Evolutionary conservation across 1,140 invertebrate species (phyloP).

Genomic region (Drosophila yakuba): DNA sequence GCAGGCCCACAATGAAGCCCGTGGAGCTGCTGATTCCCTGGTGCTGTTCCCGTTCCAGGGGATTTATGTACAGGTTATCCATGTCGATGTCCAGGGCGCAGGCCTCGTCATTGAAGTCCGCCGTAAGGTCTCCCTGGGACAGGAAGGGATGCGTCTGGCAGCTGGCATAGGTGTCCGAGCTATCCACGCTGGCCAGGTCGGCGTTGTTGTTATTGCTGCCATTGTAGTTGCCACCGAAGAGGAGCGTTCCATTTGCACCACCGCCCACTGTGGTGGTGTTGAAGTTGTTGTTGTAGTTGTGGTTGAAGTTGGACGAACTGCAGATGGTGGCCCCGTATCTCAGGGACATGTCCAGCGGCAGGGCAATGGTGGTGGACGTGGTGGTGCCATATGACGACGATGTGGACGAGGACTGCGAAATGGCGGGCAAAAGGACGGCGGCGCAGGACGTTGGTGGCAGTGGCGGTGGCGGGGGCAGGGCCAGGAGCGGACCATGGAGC

Average conservation of each 20-base stretch:
- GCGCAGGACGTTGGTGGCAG: constrained; percentile 10
- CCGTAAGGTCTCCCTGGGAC: constrained; percentile 92
- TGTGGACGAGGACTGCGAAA: constrained; percentile 78
- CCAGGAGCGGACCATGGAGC: constrained; percentile 22
- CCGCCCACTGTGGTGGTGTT: constrained; percentile 74
- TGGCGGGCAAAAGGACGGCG: constrained; percentile 48
- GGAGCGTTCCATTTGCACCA: constrained; percentile 49
- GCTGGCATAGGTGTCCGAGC: constrained; percentile 96
- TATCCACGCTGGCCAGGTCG: constrained; percentile 91
- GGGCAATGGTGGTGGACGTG: constrained; percentile 78
- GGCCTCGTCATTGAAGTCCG: constrained; percentile 87
- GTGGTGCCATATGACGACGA: constrained; percentile 82
- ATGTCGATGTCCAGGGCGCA: constrained; percentile 85
- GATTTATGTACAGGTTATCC: constrained; percentile 96
- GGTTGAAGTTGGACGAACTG: constrained; percentile 75
- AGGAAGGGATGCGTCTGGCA: constrained; percentile 97
- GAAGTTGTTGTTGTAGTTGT: constrained; percentile 86
- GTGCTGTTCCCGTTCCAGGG: constrained; percentile 89
- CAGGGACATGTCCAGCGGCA: constrained; percentile 75
- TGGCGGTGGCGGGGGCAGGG: constrained; percentile 37
- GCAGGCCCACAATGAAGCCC: constrained; percentile 76
- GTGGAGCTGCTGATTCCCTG: constrained; percentile 70
- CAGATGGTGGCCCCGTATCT: constrained; percentile 58
- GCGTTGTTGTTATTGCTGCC: constrained; percentile 86
- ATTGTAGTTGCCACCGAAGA: constrained; percentile 79